Evolutionary conservation across 2,113 vertebrate species (phyloP).

Genomic region (Cyanistes caeruleus): DNA sequence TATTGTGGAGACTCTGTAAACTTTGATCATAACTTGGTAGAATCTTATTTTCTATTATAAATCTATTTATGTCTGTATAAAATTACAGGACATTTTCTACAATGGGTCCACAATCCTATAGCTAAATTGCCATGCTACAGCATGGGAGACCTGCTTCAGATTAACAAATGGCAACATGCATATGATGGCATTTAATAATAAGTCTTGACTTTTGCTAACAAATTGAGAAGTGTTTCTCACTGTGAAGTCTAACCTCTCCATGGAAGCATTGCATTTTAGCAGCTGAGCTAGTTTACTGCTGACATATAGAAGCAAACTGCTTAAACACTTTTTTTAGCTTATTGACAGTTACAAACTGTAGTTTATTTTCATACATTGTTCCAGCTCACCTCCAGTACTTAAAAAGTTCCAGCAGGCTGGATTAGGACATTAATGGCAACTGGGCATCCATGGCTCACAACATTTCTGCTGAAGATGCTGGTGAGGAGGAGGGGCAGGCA

Average conservation of each 20-base stretch:
- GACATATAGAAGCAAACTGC: neutral
- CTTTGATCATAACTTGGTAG: neutral
- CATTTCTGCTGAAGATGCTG: neutral
- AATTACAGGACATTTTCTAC: neutral
- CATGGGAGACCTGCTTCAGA: neutral
- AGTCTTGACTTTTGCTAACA: neutral
- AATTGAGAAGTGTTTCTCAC: neutral
- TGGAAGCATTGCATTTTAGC: neutral
- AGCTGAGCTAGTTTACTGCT: neutral
- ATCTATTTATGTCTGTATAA: neutral
- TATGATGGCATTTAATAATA: neutral
- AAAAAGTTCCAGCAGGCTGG: neutral
- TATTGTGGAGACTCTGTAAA: neutral
- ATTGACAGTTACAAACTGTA: neutral
- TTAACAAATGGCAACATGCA: neutral
- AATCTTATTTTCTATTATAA: neutral
- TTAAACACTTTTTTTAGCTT: neutral
- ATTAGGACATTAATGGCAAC: neutral
- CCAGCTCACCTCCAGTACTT: neutral
- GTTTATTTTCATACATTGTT: neutral
- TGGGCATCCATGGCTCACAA: neutral
- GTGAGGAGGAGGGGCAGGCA: neutral
- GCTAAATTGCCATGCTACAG: neutral
- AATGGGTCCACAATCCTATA: neutral
- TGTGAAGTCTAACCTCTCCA: neutral